Conservation (phyloP, 1,140 invertebrate genomes). For the Cotesia vestalis region DNA sequence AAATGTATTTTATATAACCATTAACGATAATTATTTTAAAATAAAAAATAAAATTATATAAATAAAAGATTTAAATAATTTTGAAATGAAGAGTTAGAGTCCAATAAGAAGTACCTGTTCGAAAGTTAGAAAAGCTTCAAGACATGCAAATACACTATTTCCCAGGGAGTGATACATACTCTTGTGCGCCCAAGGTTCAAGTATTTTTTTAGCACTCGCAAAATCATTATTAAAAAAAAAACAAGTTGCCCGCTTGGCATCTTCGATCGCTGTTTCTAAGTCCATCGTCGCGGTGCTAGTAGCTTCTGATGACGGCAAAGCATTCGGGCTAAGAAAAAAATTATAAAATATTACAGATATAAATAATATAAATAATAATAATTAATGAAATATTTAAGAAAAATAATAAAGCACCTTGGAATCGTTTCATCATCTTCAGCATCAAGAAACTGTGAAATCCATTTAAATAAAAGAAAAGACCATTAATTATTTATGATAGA, state of each 20-base stretch:
- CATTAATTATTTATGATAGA: constrained; percentile 13
- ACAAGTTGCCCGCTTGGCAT: constrained; percentile 77
- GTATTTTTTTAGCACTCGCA: constrained; percentile 76
- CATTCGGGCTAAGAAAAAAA: constrained; percentile 6
- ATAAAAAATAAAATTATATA: constrained; percentile 20
- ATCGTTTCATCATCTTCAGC: background rate
- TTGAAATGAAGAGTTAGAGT: too few relatives aligned
- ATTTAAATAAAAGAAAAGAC: constrained; percentile 19
- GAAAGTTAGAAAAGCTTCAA: constrained; percentile 93
- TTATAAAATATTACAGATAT: background rate
- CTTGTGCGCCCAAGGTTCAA: constrained; percentile 79
- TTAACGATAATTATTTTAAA: too few relatives aligned
- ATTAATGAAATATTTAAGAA: background rate
- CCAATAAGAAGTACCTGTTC: constrained; percentile 72
- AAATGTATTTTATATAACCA: too few relatives aligned
- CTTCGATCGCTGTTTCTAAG: constrained; percentile 72
- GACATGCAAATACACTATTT: constrained; percentile 85
- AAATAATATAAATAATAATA: background rate
- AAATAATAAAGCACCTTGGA: too few relatives aligned
- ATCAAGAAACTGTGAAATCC: constrained; percentile 23
- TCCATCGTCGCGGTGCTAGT: constrained; percentile 62
- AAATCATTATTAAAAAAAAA: constrained; percentile 92
- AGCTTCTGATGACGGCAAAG: constrained; percentile 49
- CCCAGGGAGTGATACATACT: constrained; percentile 96
- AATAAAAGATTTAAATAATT: constrained; percentile 19